Evolutionary conservation across 2,113 vertebrate species (phyloP).

Genomic region (Salvelinus alpinus): DNA sequence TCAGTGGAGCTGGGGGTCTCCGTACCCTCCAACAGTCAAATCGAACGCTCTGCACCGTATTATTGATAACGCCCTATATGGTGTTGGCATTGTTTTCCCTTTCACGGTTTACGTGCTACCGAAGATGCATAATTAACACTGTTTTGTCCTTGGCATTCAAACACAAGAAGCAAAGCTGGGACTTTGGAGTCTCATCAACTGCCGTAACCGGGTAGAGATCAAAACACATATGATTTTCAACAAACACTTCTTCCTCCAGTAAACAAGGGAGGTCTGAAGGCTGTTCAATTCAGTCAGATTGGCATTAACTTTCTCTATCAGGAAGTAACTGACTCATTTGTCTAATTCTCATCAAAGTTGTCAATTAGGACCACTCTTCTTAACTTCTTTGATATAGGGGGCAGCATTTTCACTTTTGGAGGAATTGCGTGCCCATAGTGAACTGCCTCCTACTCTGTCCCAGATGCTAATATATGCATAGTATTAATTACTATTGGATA

Average conservation of each 20-base stretch:
- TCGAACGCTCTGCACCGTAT: too few species aligned
- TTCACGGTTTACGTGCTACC: background rate
- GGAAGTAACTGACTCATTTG: background rate
- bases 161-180: background rate
- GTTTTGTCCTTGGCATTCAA: background rate
- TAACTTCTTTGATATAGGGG: background rate
- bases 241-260: background rate
- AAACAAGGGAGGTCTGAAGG: background rate
- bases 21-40: too few species aligned
- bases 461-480: too few species aligned
- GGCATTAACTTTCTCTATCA: background rate
- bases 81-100: too few species aligned
- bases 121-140: background rate
- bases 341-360: slow-evolving; percentile 40
- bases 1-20: too few species aligned
- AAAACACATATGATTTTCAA: background rate
- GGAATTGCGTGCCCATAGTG: too few species aligned
- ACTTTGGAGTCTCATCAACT: background rate
- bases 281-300: slow-evolving; percentile 12
- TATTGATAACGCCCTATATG: too few species aligned
- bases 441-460: too few species aligned
- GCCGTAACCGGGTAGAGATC: background rate
- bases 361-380: slow-evolving; percentile 32
- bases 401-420: too few species aligned
- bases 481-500: too few species aligned